Evolutionary conservation across 1,140 invertebrate genomes (phyloP).

Genomic region (Drosophila biarmipes): DNA sequence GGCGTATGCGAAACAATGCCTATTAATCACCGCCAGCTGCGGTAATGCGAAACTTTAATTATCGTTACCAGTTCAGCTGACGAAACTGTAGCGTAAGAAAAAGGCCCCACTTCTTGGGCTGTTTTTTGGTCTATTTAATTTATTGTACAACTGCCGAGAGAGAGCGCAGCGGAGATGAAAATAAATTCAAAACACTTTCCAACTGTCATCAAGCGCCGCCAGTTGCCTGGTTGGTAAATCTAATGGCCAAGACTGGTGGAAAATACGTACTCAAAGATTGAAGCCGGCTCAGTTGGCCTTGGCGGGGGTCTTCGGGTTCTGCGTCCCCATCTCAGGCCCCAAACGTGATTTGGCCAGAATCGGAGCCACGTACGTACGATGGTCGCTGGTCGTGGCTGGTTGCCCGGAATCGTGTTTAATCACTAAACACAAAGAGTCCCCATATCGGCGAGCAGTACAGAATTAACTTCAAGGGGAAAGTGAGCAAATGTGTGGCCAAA

Average conservation of each 20-base stretch:
- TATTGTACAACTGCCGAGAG: slow-evolving; percentile 34
- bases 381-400: slow-evolving; percentile 32
- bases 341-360: slow-evolving; percentile 68
- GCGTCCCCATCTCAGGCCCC: slow-evolving; percentile 20
- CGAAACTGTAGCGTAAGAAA: slow-evolving; percentile 43
- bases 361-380: slow-evolving; percentile 54
- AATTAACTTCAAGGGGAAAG: slow-evolving; percentile 46
- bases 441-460: slow-evolving; percentile 26
- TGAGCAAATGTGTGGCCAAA: slow-evolving; percentile 10
- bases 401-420: slow-evolving; percentile 70
- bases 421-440: slow-evolving; percentile 36
- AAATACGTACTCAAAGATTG: slow-evolving; percentile 25
- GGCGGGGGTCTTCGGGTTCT: slow-evolving; percentile 29
- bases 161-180: slow-evolving; percentile 10
- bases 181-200: slow-evolving; percentile 44
- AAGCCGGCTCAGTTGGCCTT: slow-evolving; percentile 55
- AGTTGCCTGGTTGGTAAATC: slow-evolving; percentile 10
- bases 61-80: slow-evolving; percentile 67
- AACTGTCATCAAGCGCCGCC: slow-evolving; percentile 42
- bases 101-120: slow-evolving; percentile 13
- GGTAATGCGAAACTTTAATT: slow-evolving; percentile 70
- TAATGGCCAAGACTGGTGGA: slow-evolving; percentile 1
- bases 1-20: slow-evolving; percentile 71
- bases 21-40: slow-evolving; percentile 66
- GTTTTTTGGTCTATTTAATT: slow-evolving; percentile 74